Evolutionary conservation across 2,888 invertebrate genomes (phyloP).

Genomic region (Strigamia crassipes): DNA sequence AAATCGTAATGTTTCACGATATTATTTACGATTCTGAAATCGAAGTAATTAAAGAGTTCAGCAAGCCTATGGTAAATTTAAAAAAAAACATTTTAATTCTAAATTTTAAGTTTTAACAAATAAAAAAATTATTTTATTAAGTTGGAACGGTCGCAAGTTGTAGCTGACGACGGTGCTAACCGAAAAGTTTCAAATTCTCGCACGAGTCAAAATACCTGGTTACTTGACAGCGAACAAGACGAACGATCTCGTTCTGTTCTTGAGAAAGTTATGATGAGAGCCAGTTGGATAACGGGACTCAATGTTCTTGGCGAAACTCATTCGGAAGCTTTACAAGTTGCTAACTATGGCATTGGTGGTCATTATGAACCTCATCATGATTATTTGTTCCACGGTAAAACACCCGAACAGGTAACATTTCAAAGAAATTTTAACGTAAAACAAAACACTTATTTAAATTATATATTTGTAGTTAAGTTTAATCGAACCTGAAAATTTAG

Average conservation of each 20-base stretch:
- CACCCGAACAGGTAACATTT: conserved; percentile 51
- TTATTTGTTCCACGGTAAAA: conserved; percentile 53
- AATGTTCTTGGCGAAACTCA: conserved; percentile 53
- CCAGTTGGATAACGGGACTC: conserved; percentile 56
- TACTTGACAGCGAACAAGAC: conserved; percentile 53
- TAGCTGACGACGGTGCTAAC: conserved; percentile 55
- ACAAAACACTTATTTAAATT: background rate
- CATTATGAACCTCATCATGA: conserved; percentile 61
- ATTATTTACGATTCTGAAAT: conserved; percentile 54
- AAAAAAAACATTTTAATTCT: background rate
- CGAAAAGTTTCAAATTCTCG: conserved; percentile 54
- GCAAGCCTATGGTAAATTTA: conserved; percentile 53
- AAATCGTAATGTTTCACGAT: conserved; percentile 55
- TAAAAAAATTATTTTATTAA: background rate
- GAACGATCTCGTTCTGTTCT: conserved; percentile 52
- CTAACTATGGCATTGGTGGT: conserved; percentile 62
- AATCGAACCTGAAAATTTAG: background rate
- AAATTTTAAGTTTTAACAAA: too few species aligned
- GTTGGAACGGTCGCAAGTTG: conserved; percentile 48
- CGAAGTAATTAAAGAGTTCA: conserved; percentile 52
- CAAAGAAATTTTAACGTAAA: too few species aligned
- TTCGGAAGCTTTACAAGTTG: conserved; percentile 57
- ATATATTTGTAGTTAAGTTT: background rate
- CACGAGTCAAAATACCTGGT: conserved; percentile 58
- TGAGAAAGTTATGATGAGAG: conserved; percentile 52